phyloP scores from a whole-genome alignment of 2,113 vertebrate species.

The Suricata suricatta region DNA sequence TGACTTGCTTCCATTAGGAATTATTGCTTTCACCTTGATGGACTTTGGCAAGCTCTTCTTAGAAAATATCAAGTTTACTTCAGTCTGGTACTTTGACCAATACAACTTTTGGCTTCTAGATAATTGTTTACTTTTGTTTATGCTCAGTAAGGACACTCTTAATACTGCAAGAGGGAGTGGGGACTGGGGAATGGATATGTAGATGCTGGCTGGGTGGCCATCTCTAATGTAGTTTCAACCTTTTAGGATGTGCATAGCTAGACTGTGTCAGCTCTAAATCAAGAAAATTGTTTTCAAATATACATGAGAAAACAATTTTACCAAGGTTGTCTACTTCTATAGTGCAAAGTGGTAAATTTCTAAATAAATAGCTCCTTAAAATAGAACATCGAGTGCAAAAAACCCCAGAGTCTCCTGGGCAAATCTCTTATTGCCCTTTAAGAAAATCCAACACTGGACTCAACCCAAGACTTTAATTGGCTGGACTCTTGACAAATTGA shows the following conservation, averaged over 20 bases:
- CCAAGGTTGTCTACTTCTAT: constrained; percentile 14
- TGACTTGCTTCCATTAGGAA: neutral
- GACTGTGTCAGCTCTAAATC: constrained; percentile 23
- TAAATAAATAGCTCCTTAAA: constrained; percentile 51
- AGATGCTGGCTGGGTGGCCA: constrained; percentile 29
- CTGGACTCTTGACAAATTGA: constrained; percentile 40
- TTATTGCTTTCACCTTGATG: neutral
- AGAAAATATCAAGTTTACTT: constrained; percentile 8
- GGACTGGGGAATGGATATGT: neutral
- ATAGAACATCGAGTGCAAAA: neutral
- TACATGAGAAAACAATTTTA: constrained; percentile 55
- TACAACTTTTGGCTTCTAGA: neutral
- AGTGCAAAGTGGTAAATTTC: constrained; percentile 53
- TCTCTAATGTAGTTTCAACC: constrained; percentile 54
- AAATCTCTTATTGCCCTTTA: constrained; percentile 30
- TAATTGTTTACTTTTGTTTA: neutral
- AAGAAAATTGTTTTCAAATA: constrained; percentile 51
- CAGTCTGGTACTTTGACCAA: neutral
- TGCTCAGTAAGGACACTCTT: neutral
- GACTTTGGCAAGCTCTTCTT: constrained; percentile 20
- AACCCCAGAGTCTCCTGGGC: neutral
- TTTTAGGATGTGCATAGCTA: constrained; percentile 53
- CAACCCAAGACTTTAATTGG: constrained; percentile 33
- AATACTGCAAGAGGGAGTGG: neutral
- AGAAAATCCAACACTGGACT: constrained; percentile 5